Evolutionary conservation across 2,113 vertebrate species (phyloP), one percentile per base, ranked within the genome.

Genomic region (Atlantisia rogersi): DNA sequence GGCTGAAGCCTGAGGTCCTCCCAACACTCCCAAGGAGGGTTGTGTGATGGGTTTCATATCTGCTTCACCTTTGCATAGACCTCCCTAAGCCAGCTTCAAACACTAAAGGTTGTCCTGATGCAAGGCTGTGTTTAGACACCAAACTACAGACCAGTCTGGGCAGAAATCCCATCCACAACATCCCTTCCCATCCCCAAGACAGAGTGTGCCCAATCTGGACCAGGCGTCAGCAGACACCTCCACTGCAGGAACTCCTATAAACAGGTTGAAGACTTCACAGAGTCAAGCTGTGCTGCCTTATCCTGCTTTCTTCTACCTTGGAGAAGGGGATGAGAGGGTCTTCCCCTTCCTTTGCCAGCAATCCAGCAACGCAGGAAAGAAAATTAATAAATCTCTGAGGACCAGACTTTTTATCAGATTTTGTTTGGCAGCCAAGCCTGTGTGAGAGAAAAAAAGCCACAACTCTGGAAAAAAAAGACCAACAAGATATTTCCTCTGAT

Each of bases 381-480:
- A 48, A 48, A 48, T 2, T 32, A 58, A 8, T 20, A 90, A 90
- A 88, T 15, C 35, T 81, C 67, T 29, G 35, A 52, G 44, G 84
- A 64, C 16, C 28, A 35, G 28, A 52, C 12, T 76, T 92, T 87
- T 88, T 19, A 68, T 85, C 71, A 92, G 59, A 48, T 71, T 81
- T 70, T 10, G 0, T 22, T 31, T 62, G 62, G 69, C 59, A 78
- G 64, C 42, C 76, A 78, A 67, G 21, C 31, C 44, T 84, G 31
- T 86, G 77, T 12, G 42, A 82, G 46, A 70, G 52, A 77, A 77
- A 64, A 83, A 92, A 93, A 90, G 24, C 52, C 81, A 68, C 76
- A 92, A 50, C 11, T 67, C 56, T 78, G 42, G 35, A 10, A 63
- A 69, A 37, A 76, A 42, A 56, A 32, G 16, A 8, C 26, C 62